These are phyloP conservation scores for Anticlea derivata DNA, from an alignment of 2,888 invertebrate species.

Conservation along the genomic window DNA sequence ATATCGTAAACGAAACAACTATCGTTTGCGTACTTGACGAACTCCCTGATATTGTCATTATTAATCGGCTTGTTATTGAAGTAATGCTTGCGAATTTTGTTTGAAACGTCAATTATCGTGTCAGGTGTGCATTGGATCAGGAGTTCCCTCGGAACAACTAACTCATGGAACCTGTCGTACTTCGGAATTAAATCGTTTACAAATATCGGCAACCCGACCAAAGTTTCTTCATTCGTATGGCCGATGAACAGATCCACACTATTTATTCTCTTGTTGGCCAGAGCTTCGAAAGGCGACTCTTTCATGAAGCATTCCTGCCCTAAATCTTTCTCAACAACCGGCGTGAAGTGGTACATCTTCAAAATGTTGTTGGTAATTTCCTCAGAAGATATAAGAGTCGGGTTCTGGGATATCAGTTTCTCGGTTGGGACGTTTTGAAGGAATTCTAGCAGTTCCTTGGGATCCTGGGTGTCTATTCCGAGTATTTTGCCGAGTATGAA, in stretches of 20 bases:
- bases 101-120: constrained; percentile 35
- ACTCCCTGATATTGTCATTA: constrained; percentile 36
- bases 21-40: constrained; percentile 36
- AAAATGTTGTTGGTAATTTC: constrained; percentile 23
- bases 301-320: constrained; percentile 41
- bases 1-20: constrained; percentile 39
- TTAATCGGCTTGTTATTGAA: constrained; percentile 39
- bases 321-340: constrained; percentile 46
- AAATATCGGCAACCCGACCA: constrained; percentile 14
- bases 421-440: constrained; percentile 47
- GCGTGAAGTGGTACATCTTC: constrained; percentile 38
- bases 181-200: constrained; percentile 21
- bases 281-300: constrained; percentile 32
- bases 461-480: constrained; percentile 48
- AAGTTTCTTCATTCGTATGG: constrained; percentile 86
- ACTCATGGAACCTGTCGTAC: constrained; percentile 39
- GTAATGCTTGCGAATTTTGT: constrained; percentile 40
- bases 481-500: constrained; percentile 49
- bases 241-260: constrained; percentile 86
- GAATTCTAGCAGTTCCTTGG: constrained; percentile 46
- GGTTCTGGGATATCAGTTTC: constrained; percentile 38
- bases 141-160: constrained; percentile 44
- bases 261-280: constrained; percentile 60
- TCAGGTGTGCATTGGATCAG: constrained; percentile 34
- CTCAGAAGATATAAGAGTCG: constrained; percentile 34